These are phyloP conservation scores for Euura lappo DNA, from an alignment of 1,140 invertebrate genomes.

Conservation along the genomic window DNA sequence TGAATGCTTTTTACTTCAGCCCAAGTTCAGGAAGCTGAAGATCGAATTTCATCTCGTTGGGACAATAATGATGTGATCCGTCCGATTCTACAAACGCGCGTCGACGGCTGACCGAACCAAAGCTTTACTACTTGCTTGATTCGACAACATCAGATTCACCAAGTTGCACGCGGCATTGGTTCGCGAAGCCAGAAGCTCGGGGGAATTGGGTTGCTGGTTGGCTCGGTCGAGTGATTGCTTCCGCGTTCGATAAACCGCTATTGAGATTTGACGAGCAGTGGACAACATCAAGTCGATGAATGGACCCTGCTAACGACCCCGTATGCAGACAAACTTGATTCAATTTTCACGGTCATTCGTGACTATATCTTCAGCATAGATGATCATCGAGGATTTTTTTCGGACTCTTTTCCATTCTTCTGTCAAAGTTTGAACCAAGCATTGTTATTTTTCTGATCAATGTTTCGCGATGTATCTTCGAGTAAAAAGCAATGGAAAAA, in stretches of 20 bases:
- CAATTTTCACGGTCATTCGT: too few species aligned
- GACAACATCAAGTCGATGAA: background rate
- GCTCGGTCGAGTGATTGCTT: background rate
- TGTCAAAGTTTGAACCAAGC: too few species aligned
- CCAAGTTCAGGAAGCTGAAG: too few species aligned
- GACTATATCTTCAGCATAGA: too few species aligned
- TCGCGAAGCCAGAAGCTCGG: background rate
- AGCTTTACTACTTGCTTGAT: background rate
- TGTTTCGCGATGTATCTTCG: too few species aligned
- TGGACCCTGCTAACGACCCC: too few species aligned
- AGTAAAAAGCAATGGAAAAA: too few species aligned
- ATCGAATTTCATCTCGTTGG: background rate
- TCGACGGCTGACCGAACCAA: background rate
- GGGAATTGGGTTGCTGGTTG: background rate
- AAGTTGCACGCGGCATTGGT: background rate
- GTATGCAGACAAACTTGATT: too few species aligned
- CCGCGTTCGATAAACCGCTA: background rate
- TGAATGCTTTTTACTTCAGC: too few species aligned
- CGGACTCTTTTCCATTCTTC: too few species aligned
- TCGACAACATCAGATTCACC: background rate
- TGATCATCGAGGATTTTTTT: too few species aligned
- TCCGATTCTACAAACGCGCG: background rate
- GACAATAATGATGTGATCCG: background rate
- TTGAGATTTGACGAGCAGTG: background rate
- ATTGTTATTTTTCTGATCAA: too few species aligned